phyloP scores from a whole-genome alignment of 2,113 vertebrate genomes.

The Boleophthalmus pectinirostris region DNA sequence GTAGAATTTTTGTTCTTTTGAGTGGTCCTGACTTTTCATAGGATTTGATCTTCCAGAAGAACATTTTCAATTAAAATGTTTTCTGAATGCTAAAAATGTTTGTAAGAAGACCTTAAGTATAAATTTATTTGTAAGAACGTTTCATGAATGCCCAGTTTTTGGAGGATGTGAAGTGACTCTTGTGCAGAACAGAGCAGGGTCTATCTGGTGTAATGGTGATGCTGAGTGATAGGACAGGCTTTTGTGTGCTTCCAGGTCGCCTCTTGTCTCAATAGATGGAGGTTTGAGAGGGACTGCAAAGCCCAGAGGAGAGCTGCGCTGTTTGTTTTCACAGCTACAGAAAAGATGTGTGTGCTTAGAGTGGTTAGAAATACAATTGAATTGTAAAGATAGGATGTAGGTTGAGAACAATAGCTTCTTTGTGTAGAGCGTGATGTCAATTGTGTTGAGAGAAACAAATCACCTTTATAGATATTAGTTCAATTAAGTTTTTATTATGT shows the following conservation, averaged over 20 bases:
- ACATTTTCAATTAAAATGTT: too few species aligned
- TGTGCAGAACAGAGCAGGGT: conserved; percentile 14
- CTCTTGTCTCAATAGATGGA: conserved; percentile 51
- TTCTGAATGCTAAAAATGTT: too few species aligned
- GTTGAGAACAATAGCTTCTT: conserved; percentile 56
- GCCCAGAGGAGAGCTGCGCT: conserved; percentile 51
- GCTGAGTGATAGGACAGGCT: conserved; percentile 18
- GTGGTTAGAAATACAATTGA: conserved; percentile 9
- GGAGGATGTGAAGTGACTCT: conserved; percentile 1
- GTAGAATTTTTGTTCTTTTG: too few species aligned
- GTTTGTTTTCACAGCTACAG: conserved; percentile 55
- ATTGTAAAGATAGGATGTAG: conserved; percentile 45
- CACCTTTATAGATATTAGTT: neutral
- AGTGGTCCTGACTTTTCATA: too few species aligned
- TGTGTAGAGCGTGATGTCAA: neutral
- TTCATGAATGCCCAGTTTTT: neutral
- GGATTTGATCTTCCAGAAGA: too few species aligned
- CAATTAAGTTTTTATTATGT: too few species aligned
- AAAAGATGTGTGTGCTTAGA: conserved; percentile 9
- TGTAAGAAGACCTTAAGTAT: too few species aligned
- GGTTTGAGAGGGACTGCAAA: conserved; percentile 47
- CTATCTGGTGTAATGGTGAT: conserved; percentile 37
- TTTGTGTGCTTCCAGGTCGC: conserved; percentile 59
- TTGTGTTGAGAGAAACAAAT: neutral
- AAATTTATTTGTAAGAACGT: too few species aligned